Evolutionary conservation across 2,113 vertebrate species (phyloP).

Genomic region (Mobula birostris): DNA sequence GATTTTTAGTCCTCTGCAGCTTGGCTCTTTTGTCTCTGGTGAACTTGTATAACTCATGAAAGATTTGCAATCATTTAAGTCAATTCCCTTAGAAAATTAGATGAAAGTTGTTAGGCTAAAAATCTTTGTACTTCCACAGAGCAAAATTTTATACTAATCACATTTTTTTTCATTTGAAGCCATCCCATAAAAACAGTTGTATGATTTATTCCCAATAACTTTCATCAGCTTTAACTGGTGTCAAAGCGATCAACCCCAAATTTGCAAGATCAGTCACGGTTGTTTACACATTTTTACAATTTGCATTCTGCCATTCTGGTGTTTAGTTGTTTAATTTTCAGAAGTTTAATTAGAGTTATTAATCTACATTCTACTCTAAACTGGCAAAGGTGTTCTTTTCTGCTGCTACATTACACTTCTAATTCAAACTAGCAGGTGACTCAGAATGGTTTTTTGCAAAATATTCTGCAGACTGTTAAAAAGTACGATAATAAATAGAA

Average conservation of each 20-base stretch:
- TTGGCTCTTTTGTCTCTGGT: neutral
- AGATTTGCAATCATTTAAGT: neutral
- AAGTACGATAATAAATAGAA: neutral
- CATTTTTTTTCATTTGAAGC: neutral
- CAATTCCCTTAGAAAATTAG: neutral
- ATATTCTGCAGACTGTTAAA: neutral
- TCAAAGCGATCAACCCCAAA: neutral
- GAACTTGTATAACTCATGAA: neutral
- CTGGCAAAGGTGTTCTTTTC: neutral
- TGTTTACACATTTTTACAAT: neutral
- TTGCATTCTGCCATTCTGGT: neutral
- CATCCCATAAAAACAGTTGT: neutral
- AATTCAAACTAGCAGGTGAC: neutral
- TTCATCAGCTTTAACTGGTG: neutral
- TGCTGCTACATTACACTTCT: neutral
- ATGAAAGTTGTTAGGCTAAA: neutral
- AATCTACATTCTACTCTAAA: neutral
- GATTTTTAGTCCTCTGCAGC: neutral
- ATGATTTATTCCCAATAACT: neutral
- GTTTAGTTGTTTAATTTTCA: neutral
- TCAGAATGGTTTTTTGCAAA: neutral
- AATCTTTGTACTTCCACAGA: neutral
- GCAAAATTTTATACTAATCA: neutral
- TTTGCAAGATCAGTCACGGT: neutral
- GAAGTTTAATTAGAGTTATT: neutral